phyloP scores from a whole-genome alignment of 1,140 invertebrate species.

The Acromyrmex echinatior region DNA sequence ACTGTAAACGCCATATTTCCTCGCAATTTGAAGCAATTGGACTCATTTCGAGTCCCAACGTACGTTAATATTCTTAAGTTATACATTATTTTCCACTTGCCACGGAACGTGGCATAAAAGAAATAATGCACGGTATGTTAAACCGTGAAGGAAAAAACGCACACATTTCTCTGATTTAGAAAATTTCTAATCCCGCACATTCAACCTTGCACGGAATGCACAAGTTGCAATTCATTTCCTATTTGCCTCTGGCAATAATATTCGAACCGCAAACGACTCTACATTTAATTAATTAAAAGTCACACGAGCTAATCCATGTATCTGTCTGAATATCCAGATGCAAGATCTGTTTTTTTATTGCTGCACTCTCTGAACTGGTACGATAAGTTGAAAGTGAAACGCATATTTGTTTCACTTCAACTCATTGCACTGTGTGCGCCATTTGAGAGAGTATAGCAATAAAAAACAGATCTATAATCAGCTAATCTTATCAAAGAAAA shows the following conservation, averaged over 20 bases:
- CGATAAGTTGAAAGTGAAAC: too few species aligned
- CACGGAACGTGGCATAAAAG: background rate
- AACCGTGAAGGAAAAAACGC: background rate
- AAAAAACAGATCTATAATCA: background rate
- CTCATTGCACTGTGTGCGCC: too few species aligned
- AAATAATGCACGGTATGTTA: constrained; percentile 5
- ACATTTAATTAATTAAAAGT: constrained; percentile 70
- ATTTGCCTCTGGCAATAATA: constrained; percentile 57
- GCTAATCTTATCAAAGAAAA: background rate
- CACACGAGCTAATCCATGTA: background rate
- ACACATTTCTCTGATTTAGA: background rate
- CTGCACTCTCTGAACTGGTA: too few species aligned
- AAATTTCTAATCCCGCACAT: constrained; percentile 24
- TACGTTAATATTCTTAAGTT: background rate
- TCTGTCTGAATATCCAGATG: background rate
- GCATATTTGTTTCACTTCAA: too few species aligned
- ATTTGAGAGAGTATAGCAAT: too few species aligned
- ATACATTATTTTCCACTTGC: background rate
- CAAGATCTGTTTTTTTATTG: too few species aligned
- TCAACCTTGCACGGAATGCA: constrained; percentile 7
- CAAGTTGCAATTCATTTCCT: constrained; percentile 1
- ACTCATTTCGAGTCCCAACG: background rate
- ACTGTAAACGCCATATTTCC: background rate
- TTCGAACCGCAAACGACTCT: constrained; percentile 52
- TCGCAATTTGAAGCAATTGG: background rate